Conservation (phyloP, 2,797 vertebrate genomes). For the Brachymystax lenok region DNA sequence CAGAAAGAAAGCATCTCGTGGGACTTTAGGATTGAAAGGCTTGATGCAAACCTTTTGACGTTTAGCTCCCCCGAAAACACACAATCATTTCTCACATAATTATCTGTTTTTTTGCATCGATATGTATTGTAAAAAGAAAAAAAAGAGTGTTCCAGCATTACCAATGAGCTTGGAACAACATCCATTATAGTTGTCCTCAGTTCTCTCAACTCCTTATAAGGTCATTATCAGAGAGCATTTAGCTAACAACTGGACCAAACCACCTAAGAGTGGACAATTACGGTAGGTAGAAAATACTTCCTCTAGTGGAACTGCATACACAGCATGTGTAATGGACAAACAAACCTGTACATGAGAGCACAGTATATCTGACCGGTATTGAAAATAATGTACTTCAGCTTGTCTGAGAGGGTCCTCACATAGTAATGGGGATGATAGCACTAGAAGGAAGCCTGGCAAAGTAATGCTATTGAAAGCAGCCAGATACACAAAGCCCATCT, state of each 20-base stretch:
- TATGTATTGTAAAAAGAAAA: neutral
- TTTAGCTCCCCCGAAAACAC: neutral
- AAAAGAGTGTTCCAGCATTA: neutral
- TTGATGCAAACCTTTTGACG: neutral
- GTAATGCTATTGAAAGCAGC: neutral
- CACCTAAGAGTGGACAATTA: neutral
- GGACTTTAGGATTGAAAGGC: constrained; percentile 14
- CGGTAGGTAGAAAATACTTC: neutral
- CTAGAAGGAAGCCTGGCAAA: neutral
- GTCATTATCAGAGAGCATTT: neutral
- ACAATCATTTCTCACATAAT: neutral
- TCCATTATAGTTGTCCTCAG: neutral
- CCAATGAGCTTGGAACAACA: neutral
- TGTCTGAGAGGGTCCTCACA: constrained; percentile 13
- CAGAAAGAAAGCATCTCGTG: constrained; percentile 32
- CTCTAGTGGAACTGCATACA: neutral
- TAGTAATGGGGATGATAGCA: neutral
- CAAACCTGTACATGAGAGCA: neutral
- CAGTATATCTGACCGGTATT: neutral
- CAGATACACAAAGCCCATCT: constrained; percentile 1
- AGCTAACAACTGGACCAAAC: constrained; percentile 12
- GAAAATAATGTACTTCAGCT: neutral
- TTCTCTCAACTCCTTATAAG: neutral
- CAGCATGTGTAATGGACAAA: neutral
- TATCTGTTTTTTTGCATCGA: neutral